phyloP scores from a whole-genome alignment of 2,888 invertebrate genomes.

The Aleiodes alternator region DNA sequence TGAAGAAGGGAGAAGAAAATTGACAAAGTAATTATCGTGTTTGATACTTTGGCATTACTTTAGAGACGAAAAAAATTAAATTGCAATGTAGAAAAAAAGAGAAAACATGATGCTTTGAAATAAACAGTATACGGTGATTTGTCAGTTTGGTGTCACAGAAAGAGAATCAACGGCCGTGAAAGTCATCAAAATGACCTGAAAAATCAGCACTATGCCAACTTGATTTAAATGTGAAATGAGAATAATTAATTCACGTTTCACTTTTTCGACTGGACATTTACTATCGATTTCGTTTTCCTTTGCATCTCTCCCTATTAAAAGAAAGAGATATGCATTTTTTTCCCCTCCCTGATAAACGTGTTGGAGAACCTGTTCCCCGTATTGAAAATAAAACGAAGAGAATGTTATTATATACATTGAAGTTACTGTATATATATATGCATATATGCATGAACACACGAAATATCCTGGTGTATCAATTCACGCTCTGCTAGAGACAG shows the following conservation, averaged over 20 bases:
- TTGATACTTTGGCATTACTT: constrained; percentile 11
- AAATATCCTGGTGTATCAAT: constrained; percentile 5
- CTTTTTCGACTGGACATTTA: constrained; percentile 38
- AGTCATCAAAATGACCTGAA: constrained; percentile 29
- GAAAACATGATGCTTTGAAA: neutral
- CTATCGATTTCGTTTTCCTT: constrained; percentile 41
- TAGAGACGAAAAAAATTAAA: neutral
- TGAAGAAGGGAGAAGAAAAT: neutral
- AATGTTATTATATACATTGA: constrained; percentile 5
- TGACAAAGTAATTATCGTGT: neutral
- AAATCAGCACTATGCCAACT: constrained; percentile 26
- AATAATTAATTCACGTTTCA: constrained; percentile 35
- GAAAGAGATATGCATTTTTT: neutral
- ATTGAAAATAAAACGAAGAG: constrained; percentile 8
- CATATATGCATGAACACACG: constrained; percentile 11
- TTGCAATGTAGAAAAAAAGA: constrained; percentile 6
- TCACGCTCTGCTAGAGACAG: constrained; percentile 10
- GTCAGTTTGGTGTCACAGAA: constrained; percentile 14
- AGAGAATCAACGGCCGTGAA: constrained; percentile 32
- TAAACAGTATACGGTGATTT: constrained; percentile 11
- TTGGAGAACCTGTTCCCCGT: constrained; percentile 6
- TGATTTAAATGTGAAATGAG: neutral
- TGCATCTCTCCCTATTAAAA: constrained; percentile 1
- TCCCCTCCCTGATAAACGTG: neutral
- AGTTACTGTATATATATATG: too few relatives aligned